These are phyloP conservation scores for Coccyzus lansbergi DNA, from an alignment of 2,797 vertebrate species.

Conservation along the genomic window DNA sequence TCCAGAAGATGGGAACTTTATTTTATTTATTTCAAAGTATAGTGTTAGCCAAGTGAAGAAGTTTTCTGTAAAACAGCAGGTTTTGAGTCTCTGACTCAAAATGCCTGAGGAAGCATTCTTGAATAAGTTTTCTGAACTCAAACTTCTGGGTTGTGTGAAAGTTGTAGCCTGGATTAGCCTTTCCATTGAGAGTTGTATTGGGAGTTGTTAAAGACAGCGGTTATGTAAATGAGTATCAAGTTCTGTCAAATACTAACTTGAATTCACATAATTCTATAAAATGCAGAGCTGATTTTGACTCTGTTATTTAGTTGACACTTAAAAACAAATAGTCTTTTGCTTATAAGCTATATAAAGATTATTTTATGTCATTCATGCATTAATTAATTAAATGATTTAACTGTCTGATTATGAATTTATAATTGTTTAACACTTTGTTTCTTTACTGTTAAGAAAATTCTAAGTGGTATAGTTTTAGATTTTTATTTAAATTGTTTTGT, in stretches of 20 bases:
- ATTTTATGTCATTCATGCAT: not conserved
- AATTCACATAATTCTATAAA: not conserved
- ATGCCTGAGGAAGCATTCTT: not conserved
- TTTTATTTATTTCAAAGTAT: not conserved
- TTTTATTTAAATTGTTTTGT: not conserved
- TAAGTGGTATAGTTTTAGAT: not conserved
- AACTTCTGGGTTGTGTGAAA: not conserved
- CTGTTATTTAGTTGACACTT: not conserved
- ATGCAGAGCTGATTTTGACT: not conserved
- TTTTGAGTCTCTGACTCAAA: not conserved
- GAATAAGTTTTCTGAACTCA: not conserved
- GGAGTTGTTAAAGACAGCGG: not conserved
- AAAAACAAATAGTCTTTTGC: not conserved
- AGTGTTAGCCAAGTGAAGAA: not conserved
- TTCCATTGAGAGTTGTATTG: not conserved
- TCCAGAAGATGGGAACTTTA: not conserved
- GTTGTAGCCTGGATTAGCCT: not conserved
- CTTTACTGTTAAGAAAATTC: not conserved
- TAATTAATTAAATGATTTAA: not conserved
- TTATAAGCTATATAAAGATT: not conserved
- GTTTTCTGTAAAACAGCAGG: not conserved
- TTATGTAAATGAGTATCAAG: not conserved
- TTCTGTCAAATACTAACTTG: not conserved
- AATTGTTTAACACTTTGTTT: not conserved
- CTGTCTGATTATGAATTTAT: not conserved